Percentiles rank a stretch among this genome's conserved stretches.
Conservation (phyloP, 1,140 invertebrate species). For the Anastrepha obliqua region DNA sequence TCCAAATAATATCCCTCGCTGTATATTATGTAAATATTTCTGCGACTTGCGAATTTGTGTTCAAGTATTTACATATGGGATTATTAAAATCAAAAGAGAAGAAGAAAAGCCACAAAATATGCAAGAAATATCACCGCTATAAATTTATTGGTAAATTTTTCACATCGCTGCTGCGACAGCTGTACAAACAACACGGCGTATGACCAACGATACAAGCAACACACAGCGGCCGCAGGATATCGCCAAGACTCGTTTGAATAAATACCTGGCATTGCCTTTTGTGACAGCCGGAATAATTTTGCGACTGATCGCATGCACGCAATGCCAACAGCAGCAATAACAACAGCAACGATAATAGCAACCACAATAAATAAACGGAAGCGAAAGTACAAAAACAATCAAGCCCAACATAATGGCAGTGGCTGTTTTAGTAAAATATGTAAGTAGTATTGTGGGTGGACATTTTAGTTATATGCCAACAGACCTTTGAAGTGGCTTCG, state of each 20-base stretch:
- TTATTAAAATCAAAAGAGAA: too few species aligned
- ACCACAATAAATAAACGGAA: neutral
- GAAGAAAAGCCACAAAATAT: neutral
- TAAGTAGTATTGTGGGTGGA: neutral
- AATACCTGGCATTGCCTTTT: conserved; percentile 41
- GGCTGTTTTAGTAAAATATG: neutral
- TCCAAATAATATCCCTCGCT: too few species aligned
- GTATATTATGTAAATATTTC: too few species aligned
- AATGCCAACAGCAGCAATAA: neutral
- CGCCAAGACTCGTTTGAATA: neutral
- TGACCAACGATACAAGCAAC: neutral
- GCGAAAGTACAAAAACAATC: neutral
- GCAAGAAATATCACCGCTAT: conserved; percentile 32
- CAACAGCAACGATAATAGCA: neutral
- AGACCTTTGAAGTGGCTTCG: neutral
- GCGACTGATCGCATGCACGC: neutral
- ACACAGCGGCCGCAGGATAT: neutral
- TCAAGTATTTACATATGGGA: too few species aligned
- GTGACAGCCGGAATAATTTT: conserved; percentile 36
- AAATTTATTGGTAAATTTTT: neutral
- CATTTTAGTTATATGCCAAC: too few species aligned
- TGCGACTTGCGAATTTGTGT: too few species aligned
- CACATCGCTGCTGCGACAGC: conserved; percentile 2
- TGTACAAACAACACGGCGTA: conserved; percentile 23
- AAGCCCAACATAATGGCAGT: neutral